Evolutionary conservation across 2,113 vertebrate genomes (phyloP), one percentile per base, ranked within the genome.

Genomic region (Leptobrachium ailaonicum): DNA sequence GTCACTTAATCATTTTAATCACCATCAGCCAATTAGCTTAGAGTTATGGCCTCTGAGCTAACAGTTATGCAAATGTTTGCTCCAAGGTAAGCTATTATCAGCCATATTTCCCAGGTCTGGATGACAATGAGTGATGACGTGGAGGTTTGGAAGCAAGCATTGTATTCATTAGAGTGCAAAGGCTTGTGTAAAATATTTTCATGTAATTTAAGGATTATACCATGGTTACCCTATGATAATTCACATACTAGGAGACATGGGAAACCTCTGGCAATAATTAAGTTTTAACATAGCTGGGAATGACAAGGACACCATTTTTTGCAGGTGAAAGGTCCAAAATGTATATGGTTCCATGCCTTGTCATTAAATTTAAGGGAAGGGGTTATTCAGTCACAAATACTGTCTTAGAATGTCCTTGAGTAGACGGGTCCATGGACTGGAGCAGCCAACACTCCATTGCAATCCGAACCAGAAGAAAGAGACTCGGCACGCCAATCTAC

Each of bases 1-100:
- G 87, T 92, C 91, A 93, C 91, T 94, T 95, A 94, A 93, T 93
- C 92, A 94, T 94, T 92, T 93, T 92, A 93, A 94, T 93, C 90
- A 91, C 91, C 87, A 86, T 88, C 89, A 93, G 90, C 91, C 91
- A 94, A 93, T 95, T 93, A 94, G 86, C 88, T 87, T 0, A 79
- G 91, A 92, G 89, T 93, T 93, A 92, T 94, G 89, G 85, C 90
- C 90, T 92, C 89, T 85, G 88, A 92, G 90, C 88, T 93, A 95
- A 92, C 91, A 88, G 87, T 93, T 94, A 93, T 93, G 91, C 92
- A 93, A 94, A 94, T 93, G 89, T 94, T 94, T 93, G 90, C 82
- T 93, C 89, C 92, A 83, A 80, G 80, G 84, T 88, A 90, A 90
- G 87, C 90, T 90, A 92, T 92, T 93, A 93, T 84, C 77, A 80